Evolutionary conservation across 2,113 vertebrate genomes (phyloP), one percentile per base, ranked within the genome.

Genomic region (Probosciger aterrimus): DNA sequence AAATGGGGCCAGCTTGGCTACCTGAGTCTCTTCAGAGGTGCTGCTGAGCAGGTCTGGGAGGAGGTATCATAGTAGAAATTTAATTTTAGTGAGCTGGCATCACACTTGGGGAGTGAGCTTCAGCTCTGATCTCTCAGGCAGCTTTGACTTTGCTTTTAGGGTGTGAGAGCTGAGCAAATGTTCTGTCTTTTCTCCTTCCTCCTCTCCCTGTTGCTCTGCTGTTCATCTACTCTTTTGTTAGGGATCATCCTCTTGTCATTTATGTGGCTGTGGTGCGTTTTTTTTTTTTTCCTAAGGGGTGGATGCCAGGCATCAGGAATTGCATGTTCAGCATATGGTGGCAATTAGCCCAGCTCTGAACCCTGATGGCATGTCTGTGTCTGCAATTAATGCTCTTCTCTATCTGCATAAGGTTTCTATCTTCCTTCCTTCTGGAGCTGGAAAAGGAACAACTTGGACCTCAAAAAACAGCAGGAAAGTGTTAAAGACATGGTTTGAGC

Each of bases 281-380:
- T 52, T 88, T 91, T 64, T 55, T 88, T 92, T 44, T n/a, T n/a
- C n/a, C 15, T 39, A 11, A 41, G 55, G 49, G 30, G 23, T 33
- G 57, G 52, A 71, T 91, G 91, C 81, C 84, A 82, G 75, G 78
- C 69, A 89, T 44, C 52, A 76, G 84, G 63, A 90, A 39, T 63
- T 49, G 6, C 10, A 43, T 88, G 90, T 65, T 76, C 44, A 44
- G 6, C 0, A 39, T 14, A 15, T 67, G 92, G 92, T 94, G 92
- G 88, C 88, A 94, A 93, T 96, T 95, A 88, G 88, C 82, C 93
- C 80, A 77, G 90, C 71, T 63, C 67, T 88, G 92, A 92, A 82
- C 90, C 90, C 73, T 78, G 82, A 30, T 94, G 79, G 82, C 30
- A 18, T 39, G 46, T 39, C 88, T 95, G 50, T 10, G 10, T 60